These are phyloP conservation scores for Cettia cetti DNA, from an alignment of 2,113 vertebrate genomes.

Conservation along the genomic window DNA sequence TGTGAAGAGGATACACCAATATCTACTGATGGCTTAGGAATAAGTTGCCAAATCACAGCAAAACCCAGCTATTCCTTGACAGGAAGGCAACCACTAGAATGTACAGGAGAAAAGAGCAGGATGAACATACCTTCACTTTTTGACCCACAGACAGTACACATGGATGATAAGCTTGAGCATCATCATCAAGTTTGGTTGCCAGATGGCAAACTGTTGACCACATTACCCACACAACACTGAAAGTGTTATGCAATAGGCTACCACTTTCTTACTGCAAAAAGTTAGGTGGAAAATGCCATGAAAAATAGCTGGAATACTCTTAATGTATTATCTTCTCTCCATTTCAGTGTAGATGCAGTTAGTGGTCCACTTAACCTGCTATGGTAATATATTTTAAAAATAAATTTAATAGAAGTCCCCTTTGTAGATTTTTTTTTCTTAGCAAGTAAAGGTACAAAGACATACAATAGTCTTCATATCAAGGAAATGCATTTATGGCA, in stretches of 20 bases:
- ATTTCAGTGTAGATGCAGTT: neutral
- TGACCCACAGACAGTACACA: neutral
- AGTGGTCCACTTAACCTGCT: neutral
- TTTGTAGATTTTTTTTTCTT: neutral
- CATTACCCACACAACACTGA: neutral
- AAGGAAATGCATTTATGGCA: neutral
- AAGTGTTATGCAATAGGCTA: neutral
- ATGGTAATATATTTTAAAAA: neutral
- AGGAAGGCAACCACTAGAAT: neutral
- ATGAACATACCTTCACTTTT: neutral
- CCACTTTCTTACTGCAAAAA: neutral
- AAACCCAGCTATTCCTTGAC: neutral
- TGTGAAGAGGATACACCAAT: neutral
- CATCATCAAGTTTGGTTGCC: neutral
- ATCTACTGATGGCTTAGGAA: neutral
- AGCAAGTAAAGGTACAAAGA: neutral
- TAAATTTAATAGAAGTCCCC: neutral
- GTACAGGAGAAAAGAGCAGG: neutral
- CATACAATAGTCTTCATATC: neutral
- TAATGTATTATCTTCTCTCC: neutral
- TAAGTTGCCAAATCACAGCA: neutral
- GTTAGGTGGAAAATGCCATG: neutral
- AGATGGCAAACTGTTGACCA: neutral
- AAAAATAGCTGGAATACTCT: neutral
- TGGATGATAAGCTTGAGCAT: neutral